phyloP scores from a whole-genome alignment of 2,797 vertebrate species.

The Galago senegalensis region DNA sequence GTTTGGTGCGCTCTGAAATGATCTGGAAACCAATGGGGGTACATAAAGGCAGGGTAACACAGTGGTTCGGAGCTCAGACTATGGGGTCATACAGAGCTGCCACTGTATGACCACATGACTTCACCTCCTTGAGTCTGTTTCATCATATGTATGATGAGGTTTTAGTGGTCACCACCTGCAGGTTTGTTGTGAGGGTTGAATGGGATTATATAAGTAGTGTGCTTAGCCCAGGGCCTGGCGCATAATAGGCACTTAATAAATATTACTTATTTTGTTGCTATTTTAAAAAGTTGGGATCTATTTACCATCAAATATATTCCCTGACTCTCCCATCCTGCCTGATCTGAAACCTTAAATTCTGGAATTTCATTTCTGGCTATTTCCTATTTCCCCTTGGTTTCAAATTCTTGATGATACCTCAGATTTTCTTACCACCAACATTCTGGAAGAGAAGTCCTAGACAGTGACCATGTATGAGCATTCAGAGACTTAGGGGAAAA shows the following conservation, averaged over 20 bases:
- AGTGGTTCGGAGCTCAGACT: background rate
- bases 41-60: background rate
- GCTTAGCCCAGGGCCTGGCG: background rate
- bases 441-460: conserved; percentile 33
- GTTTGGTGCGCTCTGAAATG: conserved; percentile 97
- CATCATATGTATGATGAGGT: background rate
- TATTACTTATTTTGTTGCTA: background rate
- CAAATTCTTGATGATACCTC: conserved; percentile 9
- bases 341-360: background rate
- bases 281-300: background rate
- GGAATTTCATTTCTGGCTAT: conserved; percentile 1
- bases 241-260: background rate
- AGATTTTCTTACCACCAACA: background rate
- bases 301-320: background rate
- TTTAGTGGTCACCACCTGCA: background rate
- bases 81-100: background rate
- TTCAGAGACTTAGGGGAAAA: background rate
- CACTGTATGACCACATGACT: background rate
- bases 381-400: background rate
- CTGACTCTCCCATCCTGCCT: background rate
- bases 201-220: no score
- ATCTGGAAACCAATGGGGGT: conserved; percentile 89
- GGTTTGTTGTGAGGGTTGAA: background rate
- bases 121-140: background rate
- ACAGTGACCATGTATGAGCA: background rate